phyloP scores from a whole-genome alignment of 2,888 invertebrate species.

The Callimorpha dominula region DNA sequence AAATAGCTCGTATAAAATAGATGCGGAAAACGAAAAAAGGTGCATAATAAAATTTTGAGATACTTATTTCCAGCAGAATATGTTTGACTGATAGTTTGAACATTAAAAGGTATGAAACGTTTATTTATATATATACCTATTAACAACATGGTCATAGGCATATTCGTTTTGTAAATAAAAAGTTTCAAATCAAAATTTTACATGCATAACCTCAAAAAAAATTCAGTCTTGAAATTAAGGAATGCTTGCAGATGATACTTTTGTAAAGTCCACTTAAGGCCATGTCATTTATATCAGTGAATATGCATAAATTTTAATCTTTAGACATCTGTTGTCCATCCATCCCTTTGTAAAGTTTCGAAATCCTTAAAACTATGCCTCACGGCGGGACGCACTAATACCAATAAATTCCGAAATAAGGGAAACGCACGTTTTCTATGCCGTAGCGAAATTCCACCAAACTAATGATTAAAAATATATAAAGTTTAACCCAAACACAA shows the following conservation, averaged over 20 bases:
- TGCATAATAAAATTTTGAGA: neutral
- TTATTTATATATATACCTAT: no score
- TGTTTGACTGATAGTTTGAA: neutral
- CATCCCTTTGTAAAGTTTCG: slow-evolving; percentile 49
- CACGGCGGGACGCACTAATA: slow-evolving; percentile 58
- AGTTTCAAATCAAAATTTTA: neutral
- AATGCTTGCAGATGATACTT: slow-evolving; percentile 17
- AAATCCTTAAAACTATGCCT: slow-evolving; percentile 55
- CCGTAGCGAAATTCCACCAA: slow-evolving; percentile 78
- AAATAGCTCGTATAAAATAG: neutral
- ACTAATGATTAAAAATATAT: slow-evolving; percentile 60
- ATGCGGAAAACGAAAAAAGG: neutral
- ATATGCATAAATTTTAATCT: slow-evolving; percentile 45
- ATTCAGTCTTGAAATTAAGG: neutral
- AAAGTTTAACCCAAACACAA: slow-evolving; percentile 53
- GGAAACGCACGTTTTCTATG: slow-evolving; percentile 81
- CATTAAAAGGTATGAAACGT: neutral
- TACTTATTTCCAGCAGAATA: neutral
- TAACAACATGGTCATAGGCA: no score
- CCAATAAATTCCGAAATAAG: slow-evolving; percentile 81
- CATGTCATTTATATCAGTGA: slow-evolving; percentile 30
- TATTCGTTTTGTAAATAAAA: neutral
- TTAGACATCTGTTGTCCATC: slow-evolving; percentile 58
- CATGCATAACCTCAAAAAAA: neutral
- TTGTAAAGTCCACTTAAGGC: slow-evolving; percentile 31